Conservation (phyloP, 2,888 invertebrate species). For the Sinhomidia bicolor region DNA sequence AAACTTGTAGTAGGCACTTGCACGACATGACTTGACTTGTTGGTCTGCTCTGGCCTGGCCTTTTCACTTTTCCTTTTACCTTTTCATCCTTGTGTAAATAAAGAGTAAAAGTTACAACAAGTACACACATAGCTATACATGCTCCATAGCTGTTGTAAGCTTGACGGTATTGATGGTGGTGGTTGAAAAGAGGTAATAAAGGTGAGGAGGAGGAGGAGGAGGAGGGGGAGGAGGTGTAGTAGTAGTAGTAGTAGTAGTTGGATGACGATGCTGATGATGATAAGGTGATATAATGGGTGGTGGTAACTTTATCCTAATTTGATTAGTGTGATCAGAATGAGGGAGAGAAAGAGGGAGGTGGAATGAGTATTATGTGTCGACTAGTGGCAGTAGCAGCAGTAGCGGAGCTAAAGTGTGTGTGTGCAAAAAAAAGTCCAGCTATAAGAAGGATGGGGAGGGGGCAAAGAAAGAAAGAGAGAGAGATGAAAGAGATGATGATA, state of each 20-base stretch:
- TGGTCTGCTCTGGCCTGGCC: constrained; percentile 19
- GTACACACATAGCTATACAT: background rate
- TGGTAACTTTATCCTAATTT: constrained; percentile 70
- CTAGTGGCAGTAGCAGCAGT: background rate
- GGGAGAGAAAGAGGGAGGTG: constrained; percentile 19
- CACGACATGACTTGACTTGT: constrained; percentile 44
- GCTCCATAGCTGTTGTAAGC: background rate
- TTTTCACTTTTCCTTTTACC: constrained; percentile 18
- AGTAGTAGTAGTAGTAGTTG: background rate
- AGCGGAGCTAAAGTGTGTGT: background rate
- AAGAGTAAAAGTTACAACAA: background rate
- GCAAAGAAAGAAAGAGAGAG: background rate
- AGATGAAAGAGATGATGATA: background rate
- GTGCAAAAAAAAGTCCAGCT: background rate
- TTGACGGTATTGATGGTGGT: background rate
- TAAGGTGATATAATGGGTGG: constrained; percentile 59
- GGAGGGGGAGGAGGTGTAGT: background rate
- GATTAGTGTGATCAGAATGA: constrained; percentile 54
- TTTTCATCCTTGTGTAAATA: constrained; percentile 13
- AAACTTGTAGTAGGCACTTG: background rate
- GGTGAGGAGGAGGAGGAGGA: background rate
- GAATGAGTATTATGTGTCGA: background rate
- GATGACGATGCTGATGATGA: constrained; percentile 25
- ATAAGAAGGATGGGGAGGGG: background rate
- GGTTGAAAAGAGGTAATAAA: background rate